phyloP scores from a whole-genome alignment of 2,113 vertebrate genomes.

The Asarcornis scutulata region DNA sequence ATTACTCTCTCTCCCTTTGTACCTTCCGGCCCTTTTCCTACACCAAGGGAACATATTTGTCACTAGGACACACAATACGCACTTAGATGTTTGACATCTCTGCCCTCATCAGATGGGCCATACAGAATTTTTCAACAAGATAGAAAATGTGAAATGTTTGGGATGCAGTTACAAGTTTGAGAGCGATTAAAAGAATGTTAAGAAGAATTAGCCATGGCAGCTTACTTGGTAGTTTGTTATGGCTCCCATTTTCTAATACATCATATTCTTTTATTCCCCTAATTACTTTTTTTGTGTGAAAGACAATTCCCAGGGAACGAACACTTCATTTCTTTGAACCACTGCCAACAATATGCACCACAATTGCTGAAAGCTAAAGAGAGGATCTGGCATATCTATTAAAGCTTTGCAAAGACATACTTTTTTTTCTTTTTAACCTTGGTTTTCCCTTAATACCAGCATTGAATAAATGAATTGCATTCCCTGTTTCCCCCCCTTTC shows the following conservation, averaged over 20 bases:
- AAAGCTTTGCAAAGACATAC: conserved; percentile 64
- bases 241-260: conserved; percentile 71
- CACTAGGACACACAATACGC: conserved; percentile 71
- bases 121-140: conserved; percentile 23
- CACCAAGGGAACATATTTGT: conserved; percentile 70
- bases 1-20: conserved; percentile 69
- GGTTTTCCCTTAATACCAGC: conserved; percentile 63
- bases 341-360: conserved; percentile 63
- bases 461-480: conserved; percentile 69
- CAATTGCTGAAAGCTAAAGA: conserved; percentile 64
- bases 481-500: conserved; percentile 37
- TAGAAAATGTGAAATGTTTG: conserved; percentile 38
- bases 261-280: conserved; percentile 61
- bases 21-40: conserved; percentile 54
- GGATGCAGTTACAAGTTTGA: conserved; percentile 51
- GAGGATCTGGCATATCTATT: conserved; percentile 68
- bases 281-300: conserved; percentile 67
- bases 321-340: conserved; percentile 70
- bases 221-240: conserved; percentile 61
- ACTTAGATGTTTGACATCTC: conserved; percentile 68
- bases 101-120: conserved; percentile 66
- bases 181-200: conserved; percentile 30
- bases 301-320: conserved; percentile 73
- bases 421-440: conserved; percentile 66
- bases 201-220: conserved; percentile 65